Percentiles rank a stretch among this genome's conserved stretches.
Conservation (phyloP, 2,888 invertebrate genomes). For the Lycophotia porphyrea region DNA sequence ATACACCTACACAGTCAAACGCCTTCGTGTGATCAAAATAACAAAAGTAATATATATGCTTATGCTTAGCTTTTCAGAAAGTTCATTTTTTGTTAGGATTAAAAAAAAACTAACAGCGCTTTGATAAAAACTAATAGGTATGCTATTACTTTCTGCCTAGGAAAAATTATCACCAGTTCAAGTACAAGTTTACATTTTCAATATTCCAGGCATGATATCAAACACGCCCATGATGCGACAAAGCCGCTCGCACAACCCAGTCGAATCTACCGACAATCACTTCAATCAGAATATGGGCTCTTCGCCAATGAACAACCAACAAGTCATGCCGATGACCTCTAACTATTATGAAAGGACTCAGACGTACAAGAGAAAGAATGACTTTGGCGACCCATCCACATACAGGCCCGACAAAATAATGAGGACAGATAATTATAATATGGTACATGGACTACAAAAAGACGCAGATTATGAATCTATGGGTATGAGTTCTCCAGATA, state of each 20-base stretch:
- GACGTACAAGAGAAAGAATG: conserved; percentile 84
- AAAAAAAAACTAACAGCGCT: too few relatives aligned
- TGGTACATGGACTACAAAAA: conserved; percentile 80
- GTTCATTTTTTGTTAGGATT: not conserved
- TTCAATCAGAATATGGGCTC: conserved; percentile 80
- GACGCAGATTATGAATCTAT: conserved; percentile 79
- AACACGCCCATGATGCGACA: conserved; percentile 83
- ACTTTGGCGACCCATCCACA: conserved; percentile 82
- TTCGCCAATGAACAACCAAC: conserved; percentile 76
- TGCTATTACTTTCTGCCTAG: not conserved
- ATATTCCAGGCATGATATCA: conserved; percentile 82
- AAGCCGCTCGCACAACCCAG: conserved; percentile 79
- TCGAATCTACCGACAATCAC: conserved; percentile 85
- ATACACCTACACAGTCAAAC: not conserved
- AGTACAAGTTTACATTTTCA: conserved; percentile 9
- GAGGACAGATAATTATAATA: conserved; percentile 80
- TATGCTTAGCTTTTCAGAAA: not conserved
- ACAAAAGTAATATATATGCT: too few relatives aligned
- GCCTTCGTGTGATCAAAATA: not conserved
- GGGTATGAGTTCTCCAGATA: conserved; percentile 76
- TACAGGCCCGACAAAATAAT: conserved; percentile 86
- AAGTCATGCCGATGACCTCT: conserved; percentile 79
- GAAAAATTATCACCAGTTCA: not conserved
- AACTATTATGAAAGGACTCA: conserved; percentile 84
- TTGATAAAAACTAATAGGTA: not conserved